Evolutionary conservation across 2,113 vertebrate genomes (phyloP).

Genomic region (Ascaphus truei): DNA sequence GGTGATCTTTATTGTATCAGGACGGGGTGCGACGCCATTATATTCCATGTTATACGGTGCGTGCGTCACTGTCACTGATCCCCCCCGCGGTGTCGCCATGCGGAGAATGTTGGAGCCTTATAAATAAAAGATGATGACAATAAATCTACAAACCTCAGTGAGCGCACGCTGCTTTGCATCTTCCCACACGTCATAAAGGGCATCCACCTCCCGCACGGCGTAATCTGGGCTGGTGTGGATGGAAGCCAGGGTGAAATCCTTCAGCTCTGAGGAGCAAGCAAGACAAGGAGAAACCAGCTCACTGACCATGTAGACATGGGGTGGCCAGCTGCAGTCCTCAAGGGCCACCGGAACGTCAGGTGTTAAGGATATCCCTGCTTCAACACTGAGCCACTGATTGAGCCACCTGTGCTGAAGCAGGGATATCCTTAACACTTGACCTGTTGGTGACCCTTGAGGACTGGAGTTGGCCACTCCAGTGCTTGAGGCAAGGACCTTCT

Average conservation of each 20-base stretch:
- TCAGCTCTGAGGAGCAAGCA: constrained; percentile 47
- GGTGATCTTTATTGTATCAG: background rate
- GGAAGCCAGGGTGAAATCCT: constrained; percentile 68
- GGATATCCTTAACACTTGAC: no score
- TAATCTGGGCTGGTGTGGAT: constrained; percentile 69
- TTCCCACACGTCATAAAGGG: constrained; percentile 66
- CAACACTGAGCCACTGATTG: no score
- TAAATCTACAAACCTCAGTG: constrained; percentile 52
- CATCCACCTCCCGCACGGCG: constrained; percentile 66
- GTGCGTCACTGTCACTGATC: background rate
- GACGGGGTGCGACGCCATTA: no score
- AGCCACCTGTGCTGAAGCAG: no score
- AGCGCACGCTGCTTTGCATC: constrained; percentile 56
- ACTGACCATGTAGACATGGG: background rate
- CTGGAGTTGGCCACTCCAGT: no score
- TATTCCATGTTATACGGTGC: background rate
- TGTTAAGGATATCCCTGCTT: background rate
- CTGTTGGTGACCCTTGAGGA: no score
- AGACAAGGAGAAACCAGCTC: background rate
- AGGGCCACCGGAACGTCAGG: background rate
- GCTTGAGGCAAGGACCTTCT: no score
- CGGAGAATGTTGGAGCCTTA: background rate
- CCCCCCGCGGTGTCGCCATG: background rate
- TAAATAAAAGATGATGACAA: background rate
- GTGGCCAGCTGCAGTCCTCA: background rate